Percentiles rank a stretch among this genome's conserved stretches.
Evolutionary conservation across 2,113 vertebrate species (phyloP).

Genomic region (Colossoma macropomum): DNA sequence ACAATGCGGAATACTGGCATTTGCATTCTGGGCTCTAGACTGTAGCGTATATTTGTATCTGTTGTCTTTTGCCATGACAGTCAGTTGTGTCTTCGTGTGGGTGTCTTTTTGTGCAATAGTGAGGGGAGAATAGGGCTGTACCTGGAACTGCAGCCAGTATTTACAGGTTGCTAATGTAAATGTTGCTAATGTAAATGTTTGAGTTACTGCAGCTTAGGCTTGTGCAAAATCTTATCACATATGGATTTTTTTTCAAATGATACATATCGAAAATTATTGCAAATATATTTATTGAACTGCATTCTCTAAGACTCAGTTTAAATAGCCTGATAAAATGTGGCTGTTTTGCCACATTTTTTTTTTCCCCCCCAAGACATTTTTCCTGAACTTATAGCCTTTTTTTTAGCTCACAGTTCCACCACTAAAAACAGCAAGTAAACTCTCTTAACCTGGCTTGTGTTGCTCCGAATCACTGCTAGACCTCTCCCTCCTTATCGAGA

Average conservation of each 20-base stretch:
- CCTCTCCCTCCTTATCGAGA: too few species aligned
- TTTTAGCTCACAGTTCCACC: background rate
- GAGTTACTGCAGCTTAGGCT: background rate
- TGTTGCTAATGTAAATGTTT: background rate
- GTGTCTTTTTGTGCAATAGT: background rate
- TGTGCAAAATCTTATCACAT: background rate
- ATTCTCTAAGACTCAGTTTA: too few species aligned
- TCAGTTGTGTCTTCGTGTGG: constrained; percentile 30
- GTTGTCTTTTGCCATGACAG: background rate
- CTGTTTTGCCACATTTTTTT: too few species aligned
- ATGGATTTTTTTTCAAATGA: too few species aligned
- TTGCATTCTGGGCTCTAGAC: background rate
- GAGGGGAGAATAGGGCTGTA: background rate
- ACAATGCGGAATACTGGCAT: background rate
- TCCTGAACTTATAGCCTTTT: too few species aligned
- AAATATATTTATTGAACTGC: background rate
- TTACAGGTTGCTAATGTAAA: constrained; percentile 4
- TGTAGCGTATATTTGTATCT: background rate
- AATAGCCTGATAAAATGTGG: too few species aligned
- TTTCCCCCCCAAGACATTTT: too few species aligned
- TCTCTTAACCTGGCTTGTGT: too few species aligned
- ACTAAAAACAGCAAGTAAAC: background rate
- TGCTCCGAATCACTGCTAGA: too few species aligned
- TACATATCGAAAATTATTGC: too few species aligned
- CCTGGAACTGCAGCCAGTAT: background rate